Percentiles rank a stretch among this genome's conserved stretches.
Evolutionary conservation across 35 echinoderm and acorn worm genomes (phyloP).

Genomic region (Acanthaster planci): DNA sequence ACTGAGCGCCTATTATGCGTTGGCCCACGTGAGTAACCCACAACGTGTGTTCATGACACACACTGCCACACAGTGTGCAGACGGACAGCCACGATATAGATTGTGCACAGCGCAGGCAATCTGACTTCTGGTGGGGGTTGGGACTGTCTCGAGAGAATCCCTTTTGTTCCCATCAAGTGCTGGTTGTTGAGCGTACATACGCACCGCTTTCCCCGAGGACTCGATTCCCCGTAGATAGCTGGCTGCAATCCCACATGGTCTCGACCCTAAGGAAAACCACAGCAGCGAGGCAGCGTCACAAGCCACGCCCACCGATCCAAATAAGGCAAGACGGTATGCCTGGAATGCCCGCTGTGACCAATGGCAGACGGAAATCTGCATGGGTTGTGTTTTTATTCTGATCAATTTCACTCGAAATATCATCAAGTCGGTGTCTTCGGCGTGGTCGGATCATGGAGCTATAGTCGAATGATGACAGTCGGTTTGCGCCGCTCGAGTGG

Average conservation of each 20-base stretch:
- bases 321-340: constrained; percentile 81
- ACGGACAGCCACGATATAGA: background rate
- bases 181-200: constrained; percentile 40
- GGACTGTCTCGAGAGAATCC: constrained; percentile 46
- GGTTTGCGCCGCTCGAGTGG: background rate
- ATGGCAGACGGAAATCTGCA: background rate
- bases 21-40: background rate
- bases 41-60: constrained; percentile 12
- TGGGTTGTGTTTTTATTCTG: background rate
- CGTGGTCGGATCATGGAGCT: background rate
- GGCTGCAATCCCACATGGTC: constrained; percentile 45
- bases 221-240: constrained; percentile 32
- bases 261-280: constrained; percentile 34
- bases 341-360: constrained; percentile 46
- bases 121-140: constrained; percentile 57
- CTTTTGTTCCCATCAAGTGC: constrained; percentile 82
- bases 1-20: background rate
- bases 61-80: background rate
- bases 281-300: constrained; percentile 42
- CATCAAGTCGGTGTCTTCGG: constrained; percentile 18
- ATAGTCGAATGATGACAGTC: background rate
- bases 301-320: constrained; percentile 82
- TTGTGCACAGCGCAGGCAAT: background rate
- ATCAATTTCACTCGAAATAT: constrained; percentile 29
- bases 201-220: constrained; percentile 35